Conservation (phyloP, 2,113 vertebrate genomes). For the Sturnus vulgaris region DNA sequence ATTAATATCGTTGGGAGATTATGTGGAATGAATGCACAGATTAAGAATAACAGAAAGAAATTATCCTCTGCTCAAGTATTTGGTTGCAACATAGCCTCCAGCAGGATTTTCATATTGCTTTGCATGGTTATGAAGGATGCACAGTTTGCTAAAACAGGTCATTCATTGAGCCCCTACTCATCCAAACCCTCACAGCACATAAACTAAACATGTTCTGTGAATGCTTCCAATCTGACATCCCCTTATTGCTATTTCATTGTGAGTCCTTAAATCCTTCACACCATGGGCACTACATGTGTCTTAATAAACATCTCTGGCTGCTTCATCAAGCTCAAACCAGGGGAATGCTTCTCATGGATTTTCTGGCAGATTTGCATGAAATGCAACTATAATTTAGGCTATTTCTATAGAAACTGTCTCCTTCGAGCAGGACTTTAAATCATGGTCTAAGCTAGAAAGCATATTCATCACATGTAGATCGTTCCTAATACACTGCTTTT, state of each 20-base stretch:
- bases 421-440: background rate
- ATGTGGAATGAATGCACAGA: background rate
- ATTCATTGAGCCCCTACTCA: fast-evolving
- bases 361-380: background rate
- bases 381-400: background rate
- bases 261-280: background rate
- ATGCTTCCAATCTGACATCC: background rate
- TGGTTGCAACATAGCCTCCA: background rate
- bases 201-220: background rate
- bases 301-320: fast-evolving
- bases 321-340: background rate
- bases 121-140: background rate
- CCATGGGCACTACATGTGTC: background rate
- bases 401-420: background rate
- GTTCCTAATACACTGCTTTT: background rate
- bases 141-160: background rate
- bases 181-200: background rate
- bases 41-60: background rate
- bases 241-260: background rate
- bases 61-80: background rate
- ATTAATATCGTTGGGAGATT: background rate
- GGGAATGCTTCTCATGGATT: background rate
- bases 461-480: background rate
- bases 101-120: background rate
- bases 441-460: background rate